A percentile compares a stretch with the other conserved stretches of the same genome.
phyloP scores from a whole-genome alignment of 2,888 invertebrate species.

The Tachina grossa region DNA sequence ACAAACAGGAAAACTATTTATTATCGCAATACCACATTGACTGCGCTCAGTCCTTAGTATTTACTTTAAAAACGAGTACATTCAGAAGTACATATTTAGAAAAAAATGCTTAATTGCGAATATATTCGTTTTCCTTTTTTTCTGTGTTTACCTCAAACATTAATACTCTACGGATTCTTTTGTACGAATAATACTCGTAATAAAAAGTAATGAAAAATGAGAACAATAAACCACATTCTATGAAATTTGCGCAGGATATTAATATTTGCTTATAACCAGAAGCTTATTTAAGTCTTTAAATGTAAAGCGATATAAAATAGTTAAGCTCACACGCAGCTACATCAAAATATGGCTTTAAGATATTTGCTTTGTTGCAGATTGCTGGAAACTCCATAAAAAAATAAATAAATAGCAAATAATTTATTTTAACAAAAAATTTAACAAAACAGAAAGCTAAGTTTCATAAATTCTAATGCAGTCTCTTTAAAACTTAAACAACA shows the following conservation, averaged over 20 bases:
- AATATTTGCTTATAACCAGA: constrained; percentile 43
- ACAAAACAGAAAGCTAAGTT: no score
- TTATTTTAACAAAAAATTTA: no score
- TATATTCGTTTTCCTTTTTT: constrained; percentile 7
- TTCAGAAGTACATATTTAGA: neutral
- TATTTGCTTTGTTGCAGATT: no score
- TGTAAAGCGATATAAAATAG: neutral
- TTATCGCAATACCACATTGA: neutral
- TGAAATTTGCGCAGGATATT: constrained; percentile 36
- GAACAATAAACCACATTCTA: constrained; percentile 45
- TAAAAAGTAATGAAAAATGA: neutral
- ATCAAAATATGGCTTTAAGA: no score
- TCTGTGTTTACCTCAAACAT: constrained; percentile 1
- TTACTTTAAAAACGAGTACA: neutral
- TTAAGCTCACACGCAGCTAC: neutral
- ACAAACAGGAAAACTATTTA: neutral
- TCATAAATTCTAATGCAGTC: no score
- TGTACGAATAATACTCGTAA: constrained; percentile 8
- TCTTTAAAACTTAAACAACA: no score
- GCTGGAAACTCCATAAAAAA: no score
- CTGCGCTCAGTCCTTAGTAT: neutral
- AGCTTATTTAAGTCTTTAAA: constrained; percentile 38
- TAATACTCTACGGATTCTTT: constrained; percentile 25
- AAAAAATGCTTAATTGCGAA: constrained; percentile 19
- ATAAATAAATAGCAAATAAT: no score